phyloP scores from a whole-genome alignment of 2,888 invertebrate species.

The Hyppa rectilinea region DNA sequence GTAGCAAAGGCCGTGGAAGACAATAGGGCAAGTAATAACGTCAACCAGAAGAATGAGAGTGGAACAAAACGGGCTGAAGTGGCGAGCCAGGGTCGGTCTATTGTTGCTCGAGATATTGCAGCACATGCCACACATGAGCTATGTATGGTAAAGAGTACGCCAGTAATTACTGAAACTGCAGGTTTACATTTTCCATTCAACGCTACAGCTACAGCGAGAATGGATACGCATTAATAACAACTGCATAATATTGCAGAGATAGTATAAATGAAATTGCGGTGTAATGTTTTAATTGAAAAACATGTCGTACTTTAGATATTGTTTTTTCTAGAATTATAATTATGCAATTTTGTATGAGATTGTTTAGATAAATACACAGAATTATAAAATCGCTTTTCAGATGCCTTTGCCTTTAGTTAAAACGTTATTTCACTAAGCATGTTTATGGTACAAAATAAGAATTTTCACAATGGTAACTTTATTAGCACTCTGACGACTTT shows the following conservation, averaged over 20 bases:
- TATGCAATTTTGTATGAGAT: no score
- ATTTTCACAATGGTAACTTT: constrained; percentile 37
- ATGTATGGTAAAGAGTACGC: constrained; percentile 43
- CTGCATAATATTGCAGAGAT: neutral
- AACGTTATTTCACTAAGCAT: neutral
- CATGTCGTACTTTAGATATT: no score
- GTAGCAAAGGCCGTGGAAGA: constrained; percentile 75
- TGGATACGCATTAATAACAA: constrained; percentile 1
- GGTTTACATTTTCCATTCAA: constrained; percentile 24
- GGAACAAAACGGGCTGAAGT: constrained; percentile 87
- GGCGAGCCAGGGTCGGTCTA: constrained; percentile 73
- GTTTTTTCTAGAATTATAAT: no score
- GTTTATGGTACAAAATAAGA: constrained; percentile 21
- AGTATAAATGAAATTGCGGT: neutral
- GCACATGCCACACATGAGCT: constrained; percentile 48
- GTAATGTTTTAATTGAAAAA: neutral
- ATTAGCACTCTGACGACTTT: constrained; percentile 41
- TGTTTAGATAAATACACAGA: no score
- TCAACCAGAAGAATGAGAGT: constrained; percentile 82
- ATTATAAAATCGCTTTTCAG: neutral
- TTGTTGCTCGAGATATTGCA: constrained; percentile 72
- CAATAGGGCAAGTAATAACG: constrained; percentile 83
- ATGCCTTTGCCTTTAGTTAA: neutral
- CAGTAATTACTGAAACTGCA: constrained; percentile 47
- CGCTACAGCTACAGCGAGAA: neutral